Conservation (phyloP, 2,113 vertebrate genomes). For the Cygnus atratus region DNA sequence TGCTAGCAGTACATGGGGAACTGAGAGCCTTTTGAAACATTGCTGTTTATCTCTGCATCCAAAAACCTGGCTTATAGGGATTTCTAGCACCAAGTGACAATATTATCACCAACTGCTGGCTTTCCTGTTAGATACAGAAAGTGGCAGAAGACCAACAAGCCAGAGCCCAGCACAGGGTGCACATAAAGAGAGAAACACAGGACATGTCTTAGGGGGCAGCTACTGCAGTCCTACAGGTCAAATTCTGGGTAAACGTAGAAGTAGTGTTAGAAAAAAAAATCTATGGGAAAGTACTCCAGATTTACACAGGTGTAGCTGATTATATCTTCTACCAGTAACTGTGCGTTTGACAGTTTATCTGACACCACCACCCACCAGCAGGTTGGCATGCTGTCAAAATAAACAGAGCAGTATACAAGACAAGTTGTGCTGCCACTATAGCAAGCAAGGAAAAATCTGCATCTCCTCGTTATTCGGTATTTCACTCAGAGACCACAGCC, state of each 20-base stretch:
- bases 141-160: fast-evolving
- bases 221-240: neutral
- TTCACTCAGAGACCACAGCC: neutral
- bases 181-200: neutral
- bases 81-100: neutral
- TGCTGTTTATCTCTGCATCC: neutral
- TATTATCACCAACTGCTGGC: neutral
- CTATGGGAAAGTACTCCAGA: neutral
- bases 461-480: neutral
- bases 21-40: neutral
- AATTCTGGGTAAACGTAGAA: neutral
- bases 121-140: neutral
- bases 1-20: neutral
- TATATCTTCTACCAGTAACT: neutral
- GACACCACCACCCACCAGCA: constrained; percentile 21
- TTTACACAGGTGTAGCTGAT: neutral
- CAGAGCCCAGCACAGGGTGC: neutral
- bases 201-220: neutral
- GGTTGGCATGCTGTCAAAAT: constrained; percentile 22
- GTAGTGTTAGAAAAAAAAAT: neutral
- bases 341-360: constrained; percentile 34
- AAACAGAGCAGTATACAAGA: neutral
- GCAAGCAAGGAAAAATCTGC: neutral
- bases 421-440: neutral
- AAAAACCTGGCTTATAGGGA: neutral